Base-by-base conservation (phyloP, 2,113 vertebrate genomes). In the Onychostoma macrolepis region DNA sequence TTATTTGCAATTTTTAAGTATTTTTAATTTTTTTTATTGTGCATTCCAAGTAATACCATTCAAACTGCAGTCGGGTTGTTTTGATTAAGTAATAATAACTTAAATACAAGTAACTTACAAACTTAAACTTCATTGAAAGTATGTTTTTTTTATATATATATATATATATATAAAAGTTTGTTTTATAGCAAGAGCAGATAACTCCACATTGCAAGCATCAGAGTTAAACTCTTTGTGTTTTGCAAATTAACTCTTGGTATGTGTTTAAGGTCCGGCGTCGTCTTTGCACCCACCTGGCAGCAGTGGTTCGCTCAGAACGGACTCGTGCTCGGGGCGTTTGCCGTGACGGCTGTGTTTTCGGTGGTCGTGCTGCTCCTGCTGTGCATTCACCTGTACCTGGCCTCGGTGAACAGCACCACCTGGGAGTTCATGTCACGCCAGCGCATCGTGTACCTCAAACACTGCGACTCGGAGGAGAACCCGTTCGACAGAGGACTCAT, bases 341-440 rank as follows among this genome's bases (percentile, higher is more conserved):
- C 91, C 1, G 48, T 97, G 50, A 93, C 96, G 0, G 85, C 87
- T 0, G 11, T 96, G 50, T 95, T 96, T 89, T 94, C 95, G 0
- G 4, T 87, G 74, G 95, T 97, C 53, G 94, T 94, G 6, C 4
- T 90, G 50, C 90, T 98, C 88, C 95, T 99, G 86, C 94, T 99
- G 15, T 90, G 93, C 88, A 97, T 95, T 0, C 98, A 99, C 75
- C 92, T 98, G 83, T 99, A 98, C 92, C 96, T 99, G 91, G 96
- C 96, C 80, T 96, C 97, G 9, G 93, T 94, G 91, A 98, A 97
- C 93, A 95, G 94, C 87, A 99, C 98, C 80, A 99, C 97, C 77
- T 99, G 98, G 98, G 98, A 99, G 90, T 99, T 99, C 94, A 96
- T 98, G 95, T 97, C 98, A 0, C 94, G 94, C 0, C 96, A 99